These are phyloP conservation scores for Xyliphius kryptos DNA, from an alignment of 2,113 vertebrate species.

Conservation along the genomic window DNA sequence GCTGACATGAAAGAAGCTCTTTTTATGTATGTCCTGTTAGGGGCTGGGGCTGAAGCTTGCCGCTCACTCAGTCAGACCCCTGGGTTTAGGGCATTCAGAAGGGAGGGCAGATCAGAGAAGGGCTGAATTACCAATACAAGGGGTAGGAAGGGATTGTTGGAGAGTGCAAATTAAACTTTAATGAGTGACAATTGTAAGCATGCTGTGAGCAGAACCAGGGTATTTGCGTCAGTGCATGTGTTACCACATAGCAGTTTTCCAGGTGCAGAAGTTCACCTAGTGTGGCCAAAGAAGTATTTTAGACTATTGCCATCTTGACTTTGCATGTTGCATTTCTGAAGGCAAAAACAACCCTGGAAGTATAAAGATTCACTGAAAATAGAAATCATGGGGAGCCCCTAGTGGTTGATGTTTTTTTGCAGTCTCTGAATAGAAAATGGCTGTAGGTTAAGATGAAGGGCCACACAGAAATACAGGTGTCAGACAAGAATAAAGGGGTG, in stretches of 20 bases:
- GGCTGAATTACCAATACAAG: conserved; percentile 65
- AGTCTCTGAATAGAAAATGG: conserved; percentile 6
- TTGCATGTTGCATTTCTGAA: conserved; percentile 18
- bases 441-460: background rate
- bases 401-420: conserved; percentile 44
- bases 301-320: background rate
- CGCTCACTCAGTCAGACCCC: conserved; percentile 62
- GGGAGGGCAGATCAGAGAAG: conserved; percentile 66
- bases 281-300: background rate
- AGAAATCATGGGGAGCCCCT: conserved; percentile 58
- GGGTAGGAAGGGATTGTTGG: too few species aligned
- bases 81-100: conserved; percentile 67
- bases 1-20: conserved; percentile 63
- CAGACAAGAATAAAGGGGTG: conserved; percentile 46
- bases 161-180: conserved; percentile 68
- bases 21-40: conserved; percentile 64
- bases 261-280: conserved; percentile 19
- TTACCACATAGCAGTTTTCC: conserved; percentile 29
- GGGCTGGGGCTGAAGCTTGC: conserved; percentile 61
- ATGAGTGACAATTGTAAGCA: conserved; percentile 73
- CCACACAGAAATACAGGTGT: conserved; percentile 19
- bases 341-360: background rate
- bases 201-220: conserved; percentile 50
- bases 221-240: conserved; percentile 34
- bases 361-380: conserved; percentile 3